phyloP scores from a whole-genome alignment of 2,888 invertebrate genomes.

The Nephrotoma guestfalica region DNA sequence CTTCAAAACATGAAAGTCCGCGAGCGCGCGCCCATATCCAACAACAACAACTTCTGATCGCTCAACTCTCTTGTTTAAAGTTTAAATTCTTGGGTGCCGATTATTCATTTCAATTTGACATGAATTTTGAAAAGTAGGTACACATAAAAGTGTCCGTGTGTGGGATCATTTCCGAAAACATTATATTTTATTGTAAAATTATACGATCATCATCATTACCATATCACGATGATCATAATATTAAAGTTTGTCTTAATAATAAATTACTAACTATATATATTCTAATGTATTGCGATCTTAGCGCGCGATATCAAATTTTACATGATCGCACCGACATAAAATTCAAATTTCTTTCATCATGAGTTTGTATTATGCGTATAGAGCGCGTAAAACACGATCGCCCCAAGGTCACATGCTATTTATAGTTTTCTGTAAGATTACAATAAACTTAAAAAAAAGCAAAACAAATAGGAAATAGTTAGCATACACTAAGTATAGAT shows the following conservation, averaged over 20 bases:
- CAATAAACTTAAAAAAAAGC: not conserved
- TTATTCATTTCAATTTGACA: not conserved
- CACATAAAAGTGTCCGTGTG: not conserved
- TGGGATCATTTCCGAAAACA: not conserved
- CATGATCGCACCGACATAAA: not conserved
- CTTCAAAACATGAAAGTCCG: not conserved
- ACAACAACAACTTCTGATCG: not conserved
- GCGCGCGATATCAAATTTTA: not conserved
- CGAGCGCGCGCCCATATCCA: not conserved
- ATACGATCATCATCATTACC: not conserved
- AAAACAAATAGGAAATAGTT: not conserved
- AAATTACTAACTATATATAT: not conserved
- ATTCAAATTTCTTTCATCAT: not conserved
- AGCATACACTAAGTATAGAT: not conserved
- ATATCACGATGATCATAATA: not conserved
- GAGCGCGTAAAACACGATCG: not conserved
- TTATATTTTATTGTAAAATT: not conserved
- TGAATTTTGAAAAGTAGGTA: not conserved
- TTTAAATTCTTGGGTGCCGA: not conserved
- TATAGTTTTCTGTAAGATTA: not conserved
- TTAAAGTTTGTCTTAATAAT: not conserved
- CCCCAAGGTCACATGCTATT: not conserved
- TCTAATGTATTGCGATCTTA: not conserved
- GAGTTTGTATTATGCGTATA: not conserved
- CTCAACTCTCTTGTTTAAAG: not conserved